Percentiles rank a stretch among this genome's conserved stretches.
phyloP scores from a whole-genome alignment of 2,888 invertebrate species.

The Acronicta leporina region DNA sequence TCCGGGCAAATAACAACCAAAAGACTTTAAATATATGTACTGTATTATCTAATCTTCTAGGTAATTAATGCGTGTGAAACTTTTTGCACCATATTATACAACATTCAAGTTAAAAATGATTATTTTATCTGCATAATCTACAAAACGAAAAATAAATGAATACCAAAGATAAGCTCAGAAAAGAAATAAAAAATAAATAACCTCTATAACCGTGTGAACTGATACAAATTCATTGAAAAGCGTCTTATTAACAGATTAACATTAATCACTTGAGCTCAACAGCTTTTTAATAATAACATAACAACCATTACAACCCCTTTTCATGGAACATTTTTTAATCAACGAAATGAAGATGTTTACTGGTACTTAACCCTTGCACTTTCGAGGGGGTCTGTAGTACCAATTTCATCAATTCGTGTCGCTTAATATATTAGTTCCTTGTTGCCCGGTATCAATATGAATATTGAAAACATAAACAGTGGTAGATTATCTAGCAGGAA shows the following conservation, averaged over 20 bases:
- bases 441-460: constrained; percentile 28
- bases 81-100: constrained; percentile 5
- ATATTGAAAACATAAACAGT: constrained; percentile 38
- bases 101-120: constrained; percentile 22
- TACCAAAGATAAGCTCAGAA: constrained; percentile 46
- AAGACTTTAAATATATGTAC: neutral
- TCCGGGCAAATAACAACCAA: constrained; percentile 13
- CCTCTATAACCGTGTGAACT: constrained; percentile 74
- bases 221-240: constrained; percentile 68
- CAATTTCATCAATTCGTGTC: constrained; percentile 77
- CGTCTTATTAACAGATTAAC: constrained; percentile 64
- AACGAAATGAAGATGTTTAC: constrained; percentile 83
- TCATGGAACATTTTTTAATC: constrained; percentile 71
- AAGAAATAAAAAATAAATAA: constrained; percentile 53
- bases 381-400: constrained; percentile 56
- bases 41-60: neutral
- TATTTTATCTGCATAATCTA: constrained; percentile 45
- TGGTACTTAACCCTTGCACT: constrained; percentile 83
- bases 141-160: constrained; percentile 48
- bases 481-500: constrained; percentile 24
- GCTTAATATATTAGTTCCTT: constrained; percentile 56
- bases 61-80: constrained; percentile 35
- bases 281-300: constrained; percentile 52
- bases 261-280: constrained; percentile 57
- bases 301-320: constrained; percentile 72